phyloP scores from a whole-genome alignment of 2,888 invertebrate genomes.

The Rhagonycha fulva region DNA sequence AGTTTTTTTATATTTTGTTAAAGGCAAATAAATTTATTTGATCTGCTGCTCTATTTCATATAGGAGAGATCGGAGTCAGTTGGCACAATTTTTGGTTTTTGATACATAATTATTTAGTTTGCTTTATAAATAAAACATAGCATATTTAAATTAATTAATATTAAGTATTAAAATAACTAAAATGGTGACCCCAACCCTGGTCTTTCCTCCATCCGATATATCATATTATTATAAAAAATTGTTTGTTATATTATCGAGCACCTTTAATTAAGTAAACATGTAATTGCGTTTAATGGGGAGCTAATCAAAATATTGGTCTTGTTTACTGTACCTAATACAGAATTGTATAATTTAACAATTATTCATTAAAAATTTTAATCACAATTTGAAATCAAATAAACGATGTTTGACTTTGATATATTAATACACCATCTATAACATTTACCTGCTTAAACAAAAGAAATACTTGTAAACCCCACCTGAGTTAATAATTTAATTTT shows the following conservation, averaged over 20 bases:
- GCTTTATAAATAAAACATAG: too few relatives aligned
- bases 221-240: too few relatives aligned
- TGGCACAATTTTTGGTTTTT: not conserved
- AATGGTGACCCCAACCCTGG: too few relatives aligned
- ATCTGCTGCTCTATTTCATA: not conserved
- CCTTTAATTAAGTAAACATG: not conserved
- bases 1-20: slow-evolving; percentile 49
- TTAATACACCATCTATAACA: not conserved
- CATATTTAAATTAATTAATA: too few relatives aligned
- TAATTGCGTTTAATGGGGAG: not conserved
- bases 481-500: not conserved
- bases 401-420: not conserved
- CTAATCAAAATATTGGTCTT: not conserved
- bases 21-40: not conserved
- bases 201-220: too few relatives aligned
- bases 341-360: not conserved
- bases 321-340: not conserved
- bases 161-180: too few relatives aligned
- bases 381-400: not conserved
- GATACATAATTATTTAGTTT: too few relatives aligned
- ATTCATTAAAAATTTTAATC: not conserved
- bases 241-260: not conserved
- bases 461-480: not conserved
- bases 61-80: not conserved
- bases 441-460: not conserved